Evolutionary conservation across 1,140 invertebrate genomes (phyloP).

Genomic region (Zophobas morio): DNA sequence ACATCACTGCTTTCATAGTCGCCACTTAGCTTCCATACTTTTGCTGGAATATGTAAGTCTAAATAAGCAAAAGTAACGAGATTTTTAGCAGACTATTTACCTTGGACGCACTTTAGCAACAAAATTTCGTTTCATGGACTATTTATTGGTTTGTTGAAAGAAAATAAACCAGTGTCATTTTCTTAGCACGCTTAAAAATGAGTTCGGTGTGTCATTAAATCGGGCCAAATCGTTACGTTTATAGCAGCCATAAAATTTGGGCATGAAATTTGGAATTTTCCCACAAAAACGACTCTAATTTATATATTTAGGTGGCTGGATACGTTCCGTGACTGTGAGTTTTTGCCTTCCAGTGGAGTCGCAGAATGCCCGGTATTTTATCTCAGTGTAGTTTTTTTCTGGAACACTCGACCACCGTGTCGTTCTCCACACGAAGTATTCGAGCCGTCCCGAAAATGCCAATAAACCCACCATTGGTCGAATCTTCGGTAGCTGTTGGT

Average conservation of each 20-base stretch:
- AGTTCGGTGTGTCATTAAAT: constrained; percentile 35
- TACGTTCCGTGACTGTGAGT: constrained; percentile 15
- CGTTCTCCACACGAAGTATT: constrained; percentile 44
- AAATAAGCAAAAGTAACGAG: too few species aligned
- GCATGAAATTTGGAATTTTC: constrained; percentile 40
- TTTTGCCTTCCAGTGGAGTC: constrained; percentile 7
- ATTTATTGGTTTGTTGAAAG: constrained; percentile 8
- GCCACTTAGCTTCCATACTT: too few species aligned
- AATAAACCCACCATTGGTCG: constrained; percentile 39
- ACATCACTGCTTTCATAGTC: too few species aligned
- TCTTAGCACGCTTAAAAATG: constrained; percentile 1
- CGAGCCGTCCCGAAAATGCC: constrained; percentile 45
- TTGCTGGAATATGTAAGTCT: too few species aligned
- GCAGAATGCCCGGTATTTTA: constrained; percentile 38
- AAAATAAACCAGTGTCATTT: constrained; percentile 12
- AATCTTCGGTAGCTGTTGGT: constrained; percentile 45
- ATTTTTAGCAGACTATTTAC: too few species aligned
- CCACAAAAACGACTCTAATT: constrained; percentile 24
- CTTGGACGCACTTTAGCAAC: neutral
- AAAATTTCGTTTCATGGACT: neutral
- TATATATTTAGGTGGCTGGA: constrained; percentile 27
- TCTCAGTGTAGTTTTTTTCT: constrained; percentile 37
- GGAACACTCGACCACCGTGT: constrained; percentile 46
- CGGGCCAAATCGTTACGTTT: constrained; percentile 25
- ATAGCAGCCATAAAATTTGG: constrained; percentile 20